Percentiles rank a stretch among this genome's conserved stretches.
Evolutionary conservation across 2,113 vertebrate genomes (phyloP).

Genomic region (Myrmecobius fasciatus): DNA sequence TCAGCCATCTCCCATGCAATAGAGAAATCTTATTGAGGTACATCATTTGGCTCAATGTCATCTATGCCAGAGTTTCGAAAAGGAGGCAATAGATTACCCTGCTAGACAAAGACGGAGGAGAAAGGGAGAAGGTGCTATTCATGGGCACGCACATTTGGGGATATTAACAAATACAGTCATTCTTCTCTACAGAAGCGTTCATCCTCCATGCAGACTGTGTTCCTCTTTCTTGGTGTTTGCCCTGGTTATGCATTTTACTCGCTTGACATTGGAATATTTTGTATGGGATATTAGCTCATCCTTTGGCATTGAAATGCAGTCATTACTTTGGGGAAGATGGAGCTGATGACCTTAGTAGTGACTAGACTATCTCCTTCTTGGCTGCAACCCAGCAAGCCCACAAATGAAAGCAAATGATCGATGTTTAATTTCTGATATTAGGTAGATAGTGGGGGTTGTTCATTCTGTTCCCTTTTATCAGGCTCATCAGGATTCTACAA

Average conservation of each 20-base stretch:
- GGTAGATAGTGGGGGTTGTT: background rate
- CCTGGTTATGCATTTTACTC: conserved; percentile 65
- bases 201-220: conserved; percentile 49
- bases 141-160: conserved; percentile 55
- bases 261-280: conserved; percentile 56
- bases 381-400: conserved; percentile 24
- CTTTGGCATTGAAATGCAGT: conserved; percentile 54
- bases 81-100: conserved; percentile 64
- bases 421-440: conserved; percentile 33
- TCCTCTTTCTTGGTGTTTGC: conserved; percentile 66
- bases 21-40: conserved; percentile 75
- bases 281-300: conserved; percentile 43
- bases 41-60: conserved; percentile 80
- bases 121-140: conserved; percentile 62
- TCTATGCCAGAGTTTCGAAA: conserved; percentile 80
- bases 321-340: conserved; percentile 50
- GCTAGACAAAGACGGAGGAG: conserved; percentile 59
- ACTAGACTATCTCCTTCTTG: conserved; percentile 25
- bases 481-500: background rate
- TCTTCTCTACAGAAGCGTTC: conserved; percentile 65
- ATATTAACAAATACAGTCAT: conserved; percentile 76
- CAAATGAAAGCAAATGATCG: conserved; percentile 39
- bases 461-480: background rate
- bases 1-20: conserved; percentile 75
- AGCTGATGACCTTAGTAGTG: conserved; percentile 28